Percentiles rank a stretch among this genome's conserved stretches.
Conservation (phyloP, 2,797 vertebrate genomes). For the Acestrorhynchus altus region DNA sequence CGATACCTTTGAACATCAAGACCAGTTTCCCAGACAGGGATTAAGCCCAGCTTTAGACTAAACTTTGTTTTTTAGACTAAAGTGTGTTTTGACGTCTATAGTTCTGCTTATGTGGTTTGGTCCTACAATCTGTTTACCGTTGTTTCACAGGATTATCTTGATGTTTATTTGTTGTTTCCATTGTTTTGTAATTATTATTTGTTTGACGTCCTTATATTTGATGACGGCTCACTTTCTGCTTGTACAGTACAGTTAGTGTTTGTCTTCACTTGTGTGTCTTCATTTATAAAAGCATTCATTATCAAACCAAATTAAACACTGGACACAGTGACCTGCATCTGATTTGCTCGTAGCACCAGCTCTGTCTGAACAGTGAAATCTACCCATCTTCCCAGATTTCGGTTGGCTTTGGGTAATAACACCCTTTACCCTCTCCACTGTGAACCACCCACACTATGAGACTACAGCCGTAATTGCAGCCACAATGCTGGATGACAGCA, state of each 20-base stretch:
- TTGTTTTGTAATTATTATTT: background rate
- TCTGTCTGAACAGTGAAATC: background rate
- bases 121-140: too few species aligned
- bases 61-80: background rate
- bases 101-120: too few species aligned
- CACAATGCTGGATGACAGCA: conserved; percentile 43
- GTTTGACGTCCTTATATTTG: background rate
- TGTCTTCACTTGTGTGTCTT: background rate
- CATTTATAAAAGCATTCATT: background rate
- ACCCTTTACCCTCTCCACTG: conserved; percentile 29
- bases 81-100: background rate
- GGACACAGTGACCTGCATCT: background rate
- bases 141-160: too few species aligned
- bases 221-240: too few species aligned
- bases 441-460: conserved; percentile 36
- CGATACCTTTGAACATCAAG: background rate
- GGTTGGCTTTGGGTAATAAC: conserved; percentile 25
- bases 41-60: background rate
- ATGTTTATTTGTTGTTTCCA: background rate
- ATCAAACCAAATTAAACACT: background rate
- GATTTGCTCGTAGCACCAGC: background rate
- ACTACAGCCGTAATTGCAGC: conserved; percentile 40
- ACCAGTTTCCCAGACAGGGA: background rate
- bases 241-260: background rate
- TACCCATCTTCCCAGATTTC: conserved; percentile 10